phyloP scores from a whole-genome alignment of 2,797 vertebrate genomes.

The Danio aesculapii region DNA sequence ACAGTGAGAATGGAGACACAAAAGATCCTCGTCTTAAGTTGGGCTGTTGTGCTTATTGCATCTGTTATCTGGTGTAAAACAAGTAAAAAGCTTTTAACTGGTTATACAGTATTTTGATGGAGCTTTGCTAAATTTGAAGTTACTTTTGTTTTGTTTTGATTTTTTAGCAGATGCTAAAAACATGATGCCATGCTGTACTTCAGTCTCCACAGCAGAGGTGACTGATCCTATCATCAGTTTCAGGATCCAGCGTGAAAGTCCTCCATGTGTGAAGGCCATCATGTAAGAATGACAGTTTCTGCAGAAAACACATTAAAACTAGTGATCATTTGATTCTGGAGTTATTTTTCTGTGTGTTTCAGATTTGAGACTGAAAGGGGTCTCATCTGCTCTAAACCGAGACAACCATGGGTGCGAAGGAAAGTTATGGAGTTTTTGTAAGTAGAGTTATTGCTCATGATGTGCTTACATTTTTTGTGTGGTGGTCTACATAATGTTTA shows the following conservation, averaged over 20 bases:
- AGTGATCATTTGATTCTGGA: not conserved
- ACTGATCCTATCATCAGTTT: slow-evolving; percentile 28
- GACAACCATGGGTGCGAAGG: slow-evolving; percentile 37
- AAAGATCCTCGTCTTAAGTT: slow-evolving; percentile 24
- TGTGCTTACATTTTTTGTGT: not conserved
- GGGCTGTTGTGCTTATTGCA: slow-evolving; percentile 12
- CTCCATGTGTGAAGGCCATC: slow-evolving; percentile 67
- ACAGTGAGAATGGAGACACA: slow-evolving; percentile 22
- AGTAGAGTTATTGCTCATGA: slow-evolving; percentile 6
- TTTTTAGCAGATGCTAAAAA: slow-evolving; percentile 51
- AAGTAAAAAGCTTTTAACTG: slow-evolving; percentile 25
- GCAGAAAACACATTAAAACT: not conserved
- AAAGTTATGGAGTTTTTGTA: slow-evolving; percentile 48
- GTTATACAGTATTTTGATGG: not conserved
- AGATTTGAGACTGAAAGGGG: slow-evolving; percentile 53
- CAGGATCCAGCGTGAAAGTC: not conserved
- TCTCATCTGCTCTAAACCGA: slow-evolving; percentile 42
- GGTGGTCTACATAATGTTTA: not conserved
- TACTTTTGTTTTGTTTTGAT: not conserved
- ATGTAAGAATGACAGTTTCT: slow-evolving; percentile 68
- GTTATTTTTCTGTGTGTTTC: not conserved
- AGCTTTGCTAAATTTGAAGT: not conserved
- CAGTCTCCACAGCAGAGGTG: slow-evolving; percentile 22
- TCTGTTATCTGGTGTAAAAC: slow-evolving; percentile 36
- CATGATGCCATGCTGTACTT: slow-evolving; percentile 63